Percentiles rank a stretch among this genome's conserved stretches.
phyloP scores from a whole-genome alignment of 2,113 vertebrate species.

The Sigmodon hispidus region DNA sequence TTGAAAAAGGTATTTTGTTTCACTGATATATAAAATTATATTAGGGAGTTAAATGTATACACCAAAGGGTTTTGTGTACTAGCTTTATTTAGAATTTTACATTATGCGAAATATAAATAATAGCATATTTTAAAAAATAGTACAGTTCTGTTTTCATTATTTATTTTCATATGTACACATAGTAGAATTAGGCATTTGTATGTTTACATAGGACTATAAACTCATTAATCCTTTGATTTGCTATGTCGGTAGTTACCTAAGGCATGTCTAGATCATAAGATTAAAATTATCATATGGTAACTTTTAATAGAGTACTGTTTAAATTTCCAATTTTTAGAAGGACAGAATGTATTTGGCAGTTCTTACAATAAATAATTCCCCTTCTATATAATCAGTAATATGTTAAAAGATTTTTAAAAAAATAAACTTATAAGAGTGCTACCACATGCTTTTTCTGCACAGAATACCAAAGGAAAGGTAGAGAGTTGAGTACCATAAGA shows the following conservation, averaged over 20 bases:
- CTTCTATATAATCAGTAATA: no score
- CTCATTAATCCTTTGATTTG: constrained; percentile 75
- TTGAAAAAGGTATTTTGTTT: constrained; percentile 77
- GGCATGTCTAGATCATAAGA: constrained; percentile 76
- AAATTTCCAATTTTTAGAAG: constrained; percentile 72
- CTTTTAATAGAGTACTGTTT: constrained; percentile 72
- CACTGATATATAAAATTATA: constrained; percentile 80
- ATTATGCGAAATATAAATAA: constrained; percentile 89
- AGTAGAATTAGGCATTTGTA: constrained; percentile 84
- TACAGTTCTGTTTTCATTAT: constrained; percentile 84
- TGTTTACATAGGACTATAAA: constrained; percentile 84
- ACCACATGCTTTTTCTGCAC: no score
- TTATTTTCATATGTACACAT: constrained; percentile 88
- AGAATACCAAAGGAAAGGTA: no score
- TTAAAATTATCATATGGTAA: constrained; percentile 76
- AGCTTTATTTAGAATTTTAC: constrained; percentile 86
- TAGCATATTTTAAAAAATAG: constrained; percentile 87
- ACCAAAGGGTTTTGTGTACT: constrained; percentile 81
- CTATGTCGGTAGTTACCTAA: constrained; percentile 78
- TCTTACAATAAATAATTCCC: constrained; percentile 78
- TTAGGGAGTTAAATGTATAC: constrained; percentile 81
- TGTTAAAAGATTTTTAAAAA: no score
- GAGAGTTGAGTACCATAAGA: no score
- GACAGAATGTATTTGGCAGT: constrained; percentile 77
- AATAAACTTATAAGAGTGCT: no score